Conservation (phyloP, 2,113 vertebrate species). For the Dicaeum eximium region DNA sequence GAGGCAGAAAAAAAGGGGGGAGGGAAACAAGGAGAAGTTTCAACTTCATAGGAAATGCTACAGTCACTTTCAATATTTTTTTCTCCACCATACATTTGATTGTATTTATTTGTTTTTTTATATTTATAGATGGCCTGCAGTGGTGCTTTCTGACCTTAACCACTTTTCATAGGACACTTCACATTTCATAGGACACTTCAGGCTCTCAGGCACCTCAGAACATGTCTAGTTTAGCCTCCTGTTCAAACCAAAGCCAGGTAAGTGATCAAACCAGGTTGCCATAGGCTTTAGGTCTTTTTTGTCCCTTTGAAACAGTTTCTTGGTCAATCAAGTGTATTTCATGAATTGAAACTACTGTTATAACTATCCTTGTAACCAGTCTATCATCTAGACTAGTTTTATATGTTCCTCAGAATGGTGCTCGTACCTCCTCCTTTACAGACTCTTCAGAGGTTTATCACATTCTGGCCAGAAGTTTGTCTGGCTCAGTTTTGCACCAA, state of each 20-base stretch:
- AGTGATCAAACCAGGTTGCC: not conserved
- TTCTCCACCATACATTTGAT: not conserved
- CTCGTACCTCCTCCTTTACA: not conserved
- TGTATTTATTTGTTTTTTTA: not conserved
- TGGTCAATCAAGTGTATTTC: not conserved
- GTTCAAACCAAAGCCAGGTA: not conserved
- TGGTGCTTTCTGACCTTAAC: not conserved
- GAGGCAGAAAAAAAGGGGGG: accelerated
- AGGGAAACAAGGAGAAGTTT: not conserved
- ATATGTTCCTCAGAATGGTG: not conserved
- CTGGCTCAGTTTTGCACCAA: not conserved
- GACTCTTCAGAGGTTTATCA: not conserved
- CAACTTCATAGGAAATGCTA: not conserved
- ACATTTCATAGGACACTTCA: not conserved
- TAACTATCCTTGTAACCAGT: not conserved
- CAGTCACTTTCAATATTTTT: not conserved
- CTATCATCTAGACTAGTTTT: not conserved
- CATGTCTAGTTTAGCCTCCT: not conserved
- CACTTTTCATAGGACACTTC: not conserved
- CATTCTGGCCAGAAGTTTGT: not conserved
- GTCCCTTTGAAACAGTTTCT: not conserved
- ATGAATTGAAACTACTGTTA: not conserved
- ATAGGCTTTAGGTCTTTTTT: not conserved
- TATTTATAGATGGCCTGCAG: not conserved
- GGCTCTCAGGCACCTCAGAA: not conserved